Evolutionary conservation across 2,888 invertebrate species (phyloP).

Genomic region (Odontocolon sp.): DNA sequence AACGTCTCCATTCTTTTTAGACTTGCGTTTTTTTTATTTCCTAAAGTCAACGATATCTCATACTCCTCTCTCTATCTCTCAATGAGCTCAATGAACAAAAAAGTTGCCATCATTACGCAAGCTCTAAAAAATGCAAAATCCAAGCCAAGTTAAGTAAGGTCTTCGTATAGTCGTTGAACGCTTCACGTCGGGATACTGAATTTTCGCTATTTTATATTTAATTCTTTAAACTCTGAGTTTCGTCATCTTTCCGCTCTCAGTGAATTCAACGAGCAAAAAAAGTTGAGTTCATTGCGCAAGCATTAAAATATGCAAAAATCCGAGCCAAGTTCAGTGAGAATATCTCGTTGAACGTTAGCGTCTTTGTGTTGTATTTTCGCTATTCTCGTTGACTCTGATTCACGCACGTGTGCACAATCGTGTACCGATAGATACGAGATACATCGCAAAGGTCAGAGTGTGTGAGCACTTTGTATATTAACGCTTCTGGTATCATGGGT

Average conservation of each 20-base stretch:
- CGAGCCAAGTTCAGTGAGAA: constrained; percentile 45
- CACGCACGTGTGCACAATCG: constrained; percentile 1
- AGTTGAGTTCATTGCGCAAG: constrained; percentile 33
- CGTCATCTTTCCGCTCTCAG: too few relatives aligned
- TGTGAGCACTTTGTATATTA: background rate
- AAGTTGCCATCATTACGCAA: constrained; percentile 40
- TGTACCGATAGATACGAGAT: background rate
- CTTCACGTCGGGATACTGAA: background rate
- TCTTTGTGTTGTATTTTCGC: background rate
- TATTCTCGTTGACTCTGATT: constrained; percentile 17
- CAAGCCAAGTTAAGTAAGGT: constrained; percentile 46
- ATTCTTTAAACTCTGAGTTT: background rate
- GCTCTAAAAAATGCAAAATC: constrained; percentile 60
- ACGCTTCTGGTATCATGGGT: background rate
- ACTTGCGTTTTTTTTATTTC: background rate
- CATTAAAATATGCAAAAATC: constrained; percentile 60
- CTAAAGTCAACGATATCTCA: background rate
- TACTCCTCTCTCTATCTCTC: constrained; percentile 20
- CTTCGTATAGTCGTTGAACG: constrained; percentile 32
- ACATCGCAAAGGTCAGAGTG: background rate
- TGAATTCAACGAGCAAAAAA: constrained; percentile 59
- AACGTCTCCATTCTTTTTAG: background rate
- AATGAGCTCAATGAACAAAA: constrained; percentile 59
- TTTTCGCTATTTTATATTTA: constrained; percentile 5
- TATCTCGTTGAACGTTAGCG: constrained; percentile 15